A percentile compares a stretch with the other conserved stretches of the same genome.
phyloP scores from a whole-genome alignment of 2,797 vertebrate genomes.

The Scomberomorus guttatus region DNA sequence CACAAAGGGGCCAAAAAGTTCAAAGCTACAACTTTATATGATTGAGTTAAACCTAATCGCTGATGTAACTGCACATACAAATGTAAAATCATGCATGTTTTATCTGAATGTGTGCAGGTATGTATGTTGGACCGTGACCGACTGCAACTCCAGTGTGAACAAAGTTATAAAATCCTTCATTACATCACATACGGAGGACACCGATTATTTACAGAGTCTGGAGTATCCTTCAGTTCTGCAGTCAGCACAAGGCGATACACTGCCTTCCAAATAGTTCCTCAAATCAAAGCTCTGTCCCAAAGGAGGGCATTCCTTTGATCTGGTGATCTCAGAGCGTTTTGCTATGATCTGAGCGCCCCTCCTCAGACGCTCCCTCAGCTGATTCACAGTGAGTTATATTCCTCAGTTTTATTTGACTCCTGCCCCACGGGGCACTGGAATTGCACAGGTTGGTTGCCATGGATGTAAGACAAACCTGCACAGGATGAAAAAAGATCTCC shows the following conservation, averaged over 20 bases:
- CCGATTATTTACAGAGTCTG: conserved; percentile 18
- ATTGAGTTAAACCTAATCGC: neutral
- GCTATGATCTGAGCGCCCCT: conserved; percentile 32
- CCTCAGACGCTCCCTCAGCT: conserved; percentile 57
- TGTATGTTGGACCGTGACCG: conserved; percentile 1
- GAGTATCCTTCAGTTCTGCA: conserved; percentile 1
- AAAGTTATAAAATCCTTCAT: conserved; percentile 2
- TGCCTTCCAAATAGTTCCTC: conserved; percentile 32
- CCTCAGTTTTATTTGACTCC: conserved; percentile 64
- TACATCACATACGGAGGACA: neutral
- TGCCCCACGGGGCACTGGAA: conserved; percentile 61
- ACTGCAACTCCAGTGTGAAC: conserved; percentile 15
- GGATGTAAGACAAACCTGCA: conserved; percentile 78
- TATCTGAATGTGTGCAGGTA: neutral
- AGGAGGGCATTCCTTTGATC: conserved; percentile 56
- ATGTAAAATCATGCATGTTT: neutral
- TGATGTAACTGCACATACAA: neutral
- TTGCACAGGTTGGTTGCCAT: conserved; percentile 80
- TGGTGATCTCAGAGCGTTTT: conserved; percentile 35
- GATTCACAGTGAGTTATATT: conserved; percentile 59
- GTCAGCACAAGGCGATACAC: neutral
- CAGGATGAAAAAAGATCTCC: conserved; percentile 60
- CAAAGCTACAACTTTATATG: neutral
- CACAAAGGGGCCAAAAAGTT: neutral
- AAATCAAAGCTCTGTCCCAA: conserved; percentile 44